phyloP scores from a whole-genome alignment of 2,888 invertebrate species.

The Tenthredo livida region DNA sequence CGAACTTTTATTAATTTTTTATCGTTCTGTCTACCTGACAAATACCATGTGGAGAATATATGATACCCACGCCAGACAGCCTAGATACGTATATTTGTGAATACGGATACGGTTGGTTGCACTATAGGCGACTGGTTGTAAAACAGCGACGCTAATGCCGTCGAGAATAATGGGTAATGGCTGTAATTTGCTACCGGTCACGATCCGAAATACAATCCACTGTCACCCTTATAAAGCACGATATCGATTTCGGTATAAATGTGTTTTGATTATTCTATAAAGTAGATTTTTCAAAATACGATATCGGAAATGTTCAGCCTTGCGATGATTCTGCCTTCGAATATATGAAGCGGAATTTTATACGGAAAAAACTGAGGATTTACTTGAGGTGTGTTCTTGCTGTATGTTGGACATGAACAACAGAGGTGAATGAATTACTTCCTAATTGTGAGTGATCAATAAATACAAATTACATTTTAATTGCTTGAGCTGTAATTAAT shows the following conservation, averaged over 20 bases:
- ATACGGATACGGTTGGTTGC: conserved; percentile 30
- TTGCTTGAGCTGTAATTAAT: conserved; percentile 20
- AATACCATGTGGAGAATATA: neutral
- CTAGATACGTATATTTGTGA: conserved; percentile 2
- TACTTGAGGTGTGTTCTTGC: neutral
- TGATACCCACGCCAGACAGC: neutral
- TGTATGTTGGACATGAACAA: neutral
- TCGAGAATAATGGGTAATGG: conserved; percentile 43
- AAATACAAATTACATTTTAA: conserved; percentile 16
- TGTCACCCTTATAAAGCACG: conserved; percentile 16
- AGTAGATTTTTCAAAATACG: neutral
- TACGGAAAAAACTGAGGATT: neutral
- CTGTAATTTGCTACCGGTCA: conserved; percentile 40
- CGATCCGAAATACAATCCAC: conserved; percentile 40
- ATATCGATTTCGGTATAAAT: conserved; percentile 33
- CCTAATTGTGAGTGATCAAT: neutral
- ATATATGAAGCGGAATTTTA: neutral
- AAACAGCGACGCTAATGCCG: conserved; percentile 49
- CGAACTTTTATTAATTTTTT: conserved; percentile 22
- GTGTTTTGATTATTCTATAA: conserved; percentile 9
- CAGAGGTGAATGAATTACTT: neutral
- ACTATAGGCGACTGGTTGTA: conserved; percentile 38
- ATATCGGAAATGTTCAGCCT: neutral
- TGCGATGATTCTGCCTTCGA: neutral
- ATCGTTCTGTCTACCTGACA: conserved; percentile 7